A percentile compares a stretch with the other conserved stretches of the same genome.
phyloP scores from a whole-genome alignment of 2,888 invertebrate species.

The Drosophila recens region DNA sequence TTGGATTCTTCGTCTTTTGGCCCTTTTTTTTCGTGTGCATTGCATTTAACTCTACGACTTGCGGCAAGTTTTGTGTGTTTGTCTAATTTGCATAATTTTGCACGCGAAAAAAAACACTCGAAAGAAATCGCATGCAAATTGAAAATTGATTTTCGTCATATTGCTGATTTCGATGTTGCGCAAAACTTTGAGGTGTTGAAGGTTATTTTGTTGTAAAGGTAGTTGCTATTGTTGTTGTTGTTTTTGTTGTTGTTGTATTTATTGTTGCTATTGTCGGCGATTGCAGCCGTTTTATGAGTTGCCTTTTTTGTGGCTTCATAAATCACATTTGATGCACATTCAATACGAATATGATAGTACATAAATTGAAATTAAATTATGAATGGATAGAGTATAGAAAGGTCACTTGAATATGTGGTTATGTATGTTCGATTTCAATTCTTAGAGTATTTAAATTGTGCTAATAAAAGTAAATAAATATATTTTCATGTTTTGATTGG shows the following conservation, averaged over 20 bases:
- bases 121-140: slow-evolving; percentile 73
- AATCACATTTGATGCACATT: slow-evolving; percentile 61
- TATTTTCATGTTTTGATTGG: slow-evolving; percentile 63
- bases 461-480: slow-evolving; percentile 20
- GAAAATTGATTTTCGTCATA: slow-evolving; percentile 74
- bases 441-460: slow-evolving; percentile 16
- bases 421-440: neutral
- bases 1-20: slow-evolving; percentile 31
- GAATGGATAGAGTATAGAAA: slow-evolving; percentile 3
- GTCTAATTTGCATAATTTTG: slow-evolving; percentile 71
- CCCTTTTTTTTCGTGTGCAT: slow-evolving; percentile 7
- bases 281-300: slow-evolving; percentile 40
- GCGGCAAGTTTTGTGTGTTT: slow-evolving; percentile 28
- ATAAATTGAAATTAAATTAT: slow-evolving; percentile 29
- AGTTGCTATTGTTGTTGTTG: slow-evolving; percentile 5
- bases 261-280: slow-evolving; percentile 20
- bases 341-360: slow-evolving; percentile 27
- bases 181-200: slow-evolving; percentile 58
- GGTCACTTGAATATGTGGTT: neutral
- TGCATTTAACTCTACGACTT: slow-evolving; percentile 8
- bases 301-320: slow-evolving; percentile 45
- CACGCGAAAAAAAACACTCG: slow-evolving; percentile 69
- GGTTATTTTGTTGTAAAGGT: slow-evolving; percentile 30
- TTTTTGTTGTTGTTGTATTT: slow-evolving; percentile 5
- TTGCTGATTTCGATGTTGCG: slow-evolving; percentile 44